Base-by-base conservation (phyloP, 2,888 invertebrate genomes). In the Allolobophora icterica region DNA sequence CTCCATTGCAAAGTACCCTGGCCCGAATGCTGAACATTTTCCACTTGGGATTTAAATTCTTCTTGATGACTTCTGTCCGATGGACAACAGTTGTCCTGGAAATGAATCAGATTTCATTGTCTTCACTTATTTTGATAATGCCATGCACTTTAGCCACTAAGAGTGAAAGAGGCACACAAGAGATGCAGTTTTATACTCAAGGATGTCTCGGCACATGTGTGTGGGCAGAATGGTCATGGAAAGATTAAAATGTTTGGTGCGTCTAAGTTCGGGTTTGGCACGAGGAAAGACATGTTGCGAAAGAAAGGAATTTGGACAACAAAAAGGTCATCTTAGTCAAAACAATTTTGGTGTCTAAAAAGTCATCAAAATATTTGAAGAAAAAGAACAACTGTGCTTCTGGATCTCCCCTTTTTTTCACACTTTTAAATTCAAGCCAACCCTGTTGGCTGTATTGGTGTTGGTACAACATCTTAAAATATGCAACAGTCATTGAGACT, bases 11-110 rank as follows among this genome's bases (percentile, higher is more conserved):
- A 92, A 96, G 94, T 19, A 95, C 94, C 87, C 96, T 94, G 0
- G 96, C 94, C 38, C 95, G 94, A 34, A 96, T 93, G 11, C 94
- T 94, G 91, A 96, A 95, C 13, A 95, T 94, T 91, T 94, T 94
- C 96, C 96, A 96, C 24, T 95, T 95, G 30, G 96, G 96, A 93
- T 96, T 96, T 84, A 96, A 93, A 17, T 96, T 96, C 92, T 95
- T 96, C 93, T 95, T 96, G 89, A 96, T 95, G n/a, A 96, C 95
- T 94, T 96, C 96, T 58, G 96, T 96, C 93, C 96, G 95, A 93
- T 96, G 96, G 0, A 96, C 96, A n/a, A 96, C 94, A 91, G 96
- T 95, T 92, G 95, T 96, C 42, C 96, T 95, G 92, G 38, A 35
- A 87, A 87, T 38, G 38, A 87, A 87, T 71, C 71, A n/a, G 8